Percentiles rank a stretch among this genome's conserved stretches.
Conservation (phyloP, 2,797 vertebrate genomes). For the Balearica regulorum region DNA sequence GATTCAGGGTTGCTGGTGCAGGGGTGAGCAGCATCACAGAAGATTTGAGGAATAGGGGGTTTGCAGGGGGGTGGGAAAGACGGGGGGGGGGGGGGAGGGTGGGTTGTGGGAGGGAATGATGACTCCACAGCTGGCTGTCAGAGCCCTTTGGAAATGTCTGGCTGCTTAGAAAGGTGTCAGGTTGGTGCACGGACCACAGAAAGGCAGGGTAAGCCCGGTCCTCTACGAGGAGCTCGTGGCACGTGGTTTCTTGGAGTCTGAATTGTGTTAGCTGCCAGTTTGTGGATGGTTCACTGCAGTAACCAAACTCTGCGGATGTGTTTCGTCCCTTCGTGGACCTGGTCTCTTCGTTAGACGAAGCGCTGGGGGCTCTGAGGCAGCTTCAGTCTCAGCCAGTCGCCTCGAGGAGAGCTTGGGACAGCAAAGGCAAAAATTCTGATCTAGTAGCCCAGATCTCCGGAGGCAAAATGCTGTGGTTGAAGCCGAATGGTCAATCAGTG, state of each 20-base stretch:
- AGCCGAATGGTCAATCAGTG: not conserved
- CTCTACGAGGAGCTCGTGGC: not conserved
- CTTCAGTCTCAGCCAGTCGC: not conserved
- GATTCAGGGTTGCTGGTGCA: not conserved
- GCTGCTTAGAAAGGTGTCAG: not conserved
- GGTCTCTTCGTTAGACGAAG: fast-evolving
- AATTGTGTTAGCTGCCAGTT: not conserved
- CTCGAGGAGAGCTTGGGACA: not conserved
- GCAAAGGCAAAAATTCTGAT: not conserved
- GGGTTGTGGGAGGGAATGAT: not conserved
- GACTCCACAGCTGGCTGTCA: not conserved
- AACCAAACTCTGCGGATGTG: not conserved
- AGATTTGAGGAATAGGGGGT: not conserved
- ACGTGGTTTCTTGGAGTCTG: not conserved
- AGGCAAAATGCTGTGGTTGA: not conserved
- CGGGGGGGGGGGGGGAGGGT: not conserved
- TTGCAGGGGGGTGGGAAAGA: not conserved
- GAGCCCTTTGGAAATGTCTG: not conserved
- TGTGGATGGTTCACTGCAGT: slow-evolving; percentile 22
- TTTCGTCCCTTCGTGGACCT: not conserved
- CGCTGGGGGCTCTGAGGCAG: not conserved
- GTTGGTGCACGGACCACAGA: not conserved
- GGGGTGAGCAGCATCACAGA: not conserved
- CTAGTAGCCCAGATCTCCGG: not conserved
- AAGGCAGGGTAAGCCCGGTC: not conserved